Conservation (phyloP, 2,888 invertebrate genomes). For the Molanna angustata region DNA sequence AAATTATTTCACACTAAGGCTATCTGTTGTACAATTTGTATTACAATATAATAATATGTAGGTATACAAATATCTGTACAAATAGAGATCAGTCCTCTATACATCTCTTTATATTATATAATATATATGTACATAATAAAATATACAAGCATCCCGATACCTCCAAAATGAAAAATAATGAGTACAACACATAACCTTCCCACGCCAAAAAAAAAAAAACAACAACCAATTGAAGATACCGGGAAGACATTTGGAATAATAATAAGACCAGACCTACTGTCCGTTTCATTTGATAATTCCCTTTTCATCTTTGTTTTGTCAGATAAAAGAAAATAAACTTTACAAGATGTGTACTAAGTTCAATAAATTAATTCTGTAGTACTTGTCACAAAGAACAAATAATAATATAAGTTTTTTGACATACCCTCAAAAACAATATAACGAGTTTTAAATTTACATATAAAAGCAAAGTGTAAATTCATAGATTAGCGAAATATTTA, state of each 20-base stretch:
- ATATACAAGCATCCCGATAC: neutral
- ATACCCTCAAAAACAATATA: too few species aligned
- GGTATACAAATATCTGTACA: conserved; percentile 9
- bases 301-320: too few species aligned
- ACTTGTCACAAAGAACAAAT: too few species aligned
- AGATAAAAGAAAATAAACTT: too few species aligned
- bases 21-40: neutral
- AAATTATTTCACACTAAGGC: neutral
- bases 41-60: conserved; percentile 5
- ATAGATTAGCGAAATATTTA: too few species aligned
- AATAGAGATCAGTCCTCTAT: conserved; percentile 12
- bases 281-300: too few species aligned
- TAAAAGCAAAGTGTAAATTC: too few species aligned
- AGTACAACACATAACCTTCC: neutral
- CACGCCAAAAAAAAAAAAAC: neutral
- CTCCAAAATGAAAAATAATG: neutral
- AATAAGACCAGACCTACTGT: neutral
- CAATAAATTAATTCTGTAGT: too few species aligned
- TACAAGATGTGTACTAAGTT: too few species aligned
- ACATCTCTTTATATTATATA: conserved; percentile 1
- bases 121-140: conserved; percentile 13
- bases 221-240: neutral
- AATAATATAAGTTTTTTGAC: too few species aligned
- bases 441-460: too few species aligned
- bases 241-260: conserved; percentile 11